Percentiles rank a stretch among this genome's conserved stretches.
Evolutionary conservation across 2,113 vertebrate genomes (phyloP).

Genomic region (Pyrgilauda ruficollis): DNA sequence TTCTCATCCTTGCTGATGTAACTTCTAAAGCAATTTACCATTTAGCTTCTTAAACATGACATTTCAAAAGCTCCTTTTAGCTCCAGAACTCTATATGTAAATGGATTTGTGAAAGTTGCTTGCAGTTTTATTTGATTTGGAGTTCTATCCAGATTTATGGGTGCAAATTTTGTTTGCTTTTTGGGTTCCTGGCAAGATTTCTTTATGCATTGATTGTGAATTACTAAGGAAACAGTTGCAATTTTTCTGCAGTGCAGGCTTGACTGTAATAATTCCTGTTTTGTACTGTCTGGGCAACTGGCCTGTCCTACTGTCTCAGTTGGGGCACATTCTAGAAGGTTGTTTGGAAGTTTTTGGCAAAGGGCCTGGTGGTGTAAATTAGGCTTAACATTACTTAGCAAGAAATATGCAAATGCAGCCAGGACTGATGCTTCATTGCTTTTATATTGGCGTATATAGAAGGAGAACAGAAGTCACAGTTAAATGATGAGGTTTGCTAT

Average conservation of each 20-base stretch:
- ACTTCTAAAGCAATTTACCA: neutral
- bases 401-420: neutral
- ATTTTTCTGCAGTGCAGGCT: neutral
- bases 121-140: neutral
- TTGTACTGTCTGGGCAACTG: neutral
- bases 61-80: neutral
- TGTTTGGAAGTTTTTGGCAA: neutral
- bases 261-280: neutral
- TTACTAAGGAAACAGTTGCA: neutral
- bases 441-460: neutral
- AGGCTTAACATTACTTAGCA: neutral
- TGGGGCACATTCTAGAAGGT: neutral
- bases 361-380: neutral
- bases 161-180: neutral
- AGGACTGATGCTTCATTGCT: neutral
- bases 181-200: neutral
- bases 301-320: neutral
- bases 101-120: neutral
- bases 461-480: neutral
- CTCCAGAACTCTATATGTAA: neutral
- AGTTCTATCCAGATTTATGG: neutral
- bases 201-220: neutral
- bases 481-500: neutral
- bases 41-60: neutral
- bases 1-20: neutral